Evolutionary conservation across 1,140 invertebrate genomes (phyloP), one percentile per base, ranked within the genome.

Genomic region (Conus ventricosus): DNA sequence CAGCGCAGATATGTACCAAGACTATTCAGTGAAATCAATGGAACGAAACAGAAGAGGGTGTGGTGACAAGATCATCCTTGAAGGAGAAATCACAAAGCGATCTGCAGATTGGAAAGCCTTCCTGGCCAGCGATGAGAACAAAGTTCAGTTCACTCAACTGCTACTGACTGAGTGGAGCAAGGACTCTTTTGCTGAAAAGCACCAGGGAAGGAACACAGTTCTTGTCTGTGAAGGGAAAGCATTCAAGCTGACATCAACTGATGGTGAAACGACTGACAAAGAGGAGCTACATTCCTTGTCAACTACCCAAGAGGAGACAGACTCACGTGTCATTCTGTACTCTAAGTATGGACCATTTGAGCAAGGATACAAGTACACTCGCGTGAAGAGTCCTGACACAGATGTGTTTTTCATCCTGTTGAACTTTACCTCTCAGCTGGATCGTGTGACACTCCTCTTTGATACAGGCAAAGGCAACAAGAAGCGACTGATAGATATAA

Each of bases 81-180:
- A 87, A 87, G 88, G 82, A 39, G 80, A 80, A 11, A 90, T 75
- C 25, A 91, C 89, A 85, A 87, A 84, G n/a, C 75, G 75, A 87
- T 82, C 88, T 81, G 76, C 53, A 15, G 89, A 91, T 54, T 89
- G 88, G 87, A 91, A 90, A 71, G 20, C 27, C 13, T 90, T 91
- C 60, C 60, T 90, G 20, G 85, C 11, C 23, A 91, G 89, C 87
- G 87, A 90, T 86, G 88, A 91, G 25, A 91, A 90, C 81, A 91
- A 90, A 57, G 63, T 13, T 78, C 88, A 90, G 63, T 76, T 89
- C 8, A 88, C 84, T 3, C 25, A 87, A 25, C 20, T 91, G 25
- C 11, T 89, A n/a, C 20, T n/a, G 23, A 75, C 84, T 8, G 82
- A 54, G 5, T 89, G 88, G 91, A 54, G 84, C 63, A 85, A 25